A percentile compares a stretch with the other conserved stretches of the same genome.
These are phyloP conservation scores for Xylocopa sonorina DNA, from an alignment of 1,140 invertebrate species.

Conservation along the genomic window DNA sequence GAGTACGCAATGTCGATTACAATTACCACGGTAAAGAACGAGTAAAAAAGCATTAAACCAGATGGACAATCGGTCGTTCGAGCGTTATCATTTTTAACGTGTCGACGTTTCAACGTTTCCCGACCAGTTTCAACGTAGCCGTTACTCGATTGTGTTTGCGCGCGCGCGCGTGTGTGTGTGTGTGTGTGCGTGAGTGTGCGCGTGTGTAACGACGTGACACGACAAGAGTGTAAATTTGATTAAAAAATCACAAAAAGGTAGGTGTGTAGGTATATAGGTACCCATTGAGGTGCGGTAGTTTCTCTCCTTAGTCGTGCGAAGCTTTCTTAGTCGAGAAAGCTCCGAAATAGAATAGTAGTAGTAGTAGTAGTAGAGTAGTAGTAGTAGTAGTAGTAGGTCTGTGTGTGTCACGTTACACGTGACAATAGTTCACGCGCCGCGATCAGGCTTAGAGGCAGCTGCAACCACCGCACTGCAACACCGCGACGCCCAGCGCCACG, in stretches of 20 bases:
- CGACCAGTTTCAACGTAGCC: too few relatives aligned
- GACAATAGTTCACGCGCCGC: constrained; percentile 75
- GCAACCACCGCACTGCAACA: constrained; percentile 82
- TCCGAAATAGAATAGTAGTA: constrained; percentile 68
- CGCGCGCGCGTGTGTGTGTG: neutral
- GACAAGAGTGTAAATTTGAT: too few relatives aligned
- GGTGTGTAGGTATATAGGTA: constrained; percentile 80
- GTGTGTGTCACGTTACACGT: constrained; percentile 77
- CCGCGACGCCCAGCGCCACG: constrained; percentile 80
- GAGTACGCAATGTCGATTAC: neutral
- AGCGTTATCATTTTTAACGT: constrained; percentile 4
- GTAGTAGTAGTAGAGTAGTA: neutral
- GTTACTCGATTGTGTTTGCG: neutral
- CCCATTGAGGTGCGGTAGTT: constrained; percentile 80
- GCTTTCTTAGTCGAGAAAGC: constrained; percentile 77
- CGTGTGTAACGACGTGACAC: neutral
- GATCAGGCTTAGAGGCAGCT: constrained; percentile 77
- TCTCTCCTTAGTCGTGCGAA: constrained; percentile 79
- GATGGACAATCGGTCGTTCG: constrained; percentile 36
- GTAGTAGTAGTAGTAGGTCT: constrained; percentile 56
- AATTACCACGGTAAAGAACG: neutral
- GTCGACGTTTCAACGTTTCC: neutral
- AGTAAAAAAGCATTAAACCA: neutral
- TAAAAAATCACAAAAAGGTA: constrained; percentile 75
- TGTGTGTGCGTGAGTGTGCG: constrained; percentile 2